Evolutionary conservation across 1,140 invertebrate genomes (phyloP).

Genomic region (Apis florea): DNA sequence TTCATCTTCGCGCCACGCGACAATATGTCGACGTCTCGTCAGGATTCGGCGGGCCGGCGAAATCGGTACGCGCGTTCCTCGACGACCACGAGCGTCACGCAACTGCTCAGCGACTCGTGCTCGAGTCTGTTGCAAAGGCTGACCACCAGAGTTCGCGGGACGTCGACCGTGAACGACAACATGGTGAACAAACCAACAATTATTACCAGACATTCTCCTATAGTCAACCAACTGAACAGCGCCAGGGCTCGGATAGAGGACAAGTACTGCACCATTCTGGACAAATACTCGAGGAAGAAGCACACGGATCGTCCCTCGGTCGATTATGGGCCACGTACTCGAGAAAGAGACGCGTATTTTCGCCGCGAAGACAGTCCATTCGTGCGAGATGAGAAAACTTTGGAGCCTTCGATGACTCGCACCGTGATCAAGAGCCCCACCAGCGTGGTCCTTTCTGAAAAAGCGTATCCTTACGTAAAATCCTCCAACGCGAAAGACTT

Average conservation of each 20-base stretch:
- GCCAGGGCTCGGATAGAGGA: conserved; percentile 86
- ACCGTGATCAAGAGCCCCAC: conserved; percentile 78
- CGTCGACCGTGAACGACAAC: conserved; percentile 78
- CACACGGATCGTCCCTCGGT: conserved; percentile 48
- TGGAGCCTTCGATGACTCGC: conserved; percentile 81
- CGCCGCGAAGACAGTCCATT: conserved; percentile 69
- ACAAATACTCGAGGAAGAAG: conserved; percentile 84
- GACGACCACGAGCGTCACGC: conserved; percentile 89
- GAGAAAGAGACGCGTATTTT: conserved; percentile 50
- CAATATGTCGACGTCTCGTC: conserved; percentile 75
- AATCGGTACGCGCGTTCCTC: conserved; percentile 87
- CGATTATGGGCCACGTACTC: conserved; percentile 21
- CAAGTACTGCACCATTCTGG: conserved; percentile 87
- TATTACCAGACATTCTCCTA: conserved; percentile 30
- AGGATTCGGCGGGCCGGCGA: conserved; percentile 63
- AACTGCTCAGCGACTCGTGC: conserved; percentile 91
- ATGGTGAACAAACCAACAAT: neutral
- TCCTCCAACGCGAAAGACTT: conserved; percentile 38
- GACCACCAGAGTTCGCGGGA: conserved; percentile 86
- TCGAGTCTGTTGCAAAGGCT: conserved; percentile 90
- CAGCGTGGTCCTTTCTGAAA: conserved; percentile 83
- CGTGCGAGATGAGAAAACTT: conserved; percentile 82
- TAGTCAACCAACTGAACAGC: conserved; percentile 74
- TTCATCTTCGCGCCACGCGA: conserved; percentile 75
- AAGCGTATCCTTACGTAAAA: conserved; percentile 84